Evolutionary conservation across 2,113 vertebrate species (phyloP), one percentile per base, ranked within the genome.

Genomic region (Microcebus griseorufus): DNA sequence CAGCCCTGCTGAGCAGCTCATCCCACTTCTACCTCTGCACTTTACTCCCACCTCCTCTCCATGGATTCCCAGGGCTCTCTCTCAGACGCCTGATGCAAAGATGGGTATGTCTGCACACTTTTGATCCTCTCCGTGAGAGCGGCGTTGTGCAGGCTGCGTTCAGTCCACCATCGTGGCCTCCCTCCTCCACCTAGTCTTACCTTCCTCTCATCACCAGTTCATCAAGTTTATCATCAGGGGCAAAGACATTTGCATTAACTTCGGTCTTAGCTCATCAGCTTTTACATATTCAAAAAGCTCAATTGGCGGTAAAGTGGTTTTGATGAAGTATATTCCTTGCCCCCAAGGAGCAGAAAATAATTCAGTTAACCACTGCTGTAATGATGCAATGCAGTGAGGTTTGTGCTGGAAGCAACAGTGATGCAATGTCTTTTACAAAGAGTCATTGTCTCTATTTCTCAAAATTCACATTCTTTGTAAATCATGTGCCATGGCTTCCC

Each of bases 281-380:
- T 85, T 95, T 88, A 75, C 93, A 85, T 92, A 89, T 65, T 86
- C 25, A 23, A 12, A 79, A 92, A 22, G 18, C 42, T 58, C 37
- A 83, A 1, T 3, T 27, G 73, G 32, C 0, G 9, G 5, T 55
- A 27, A 65, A 62, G 27, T 53, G 16, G 32, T 81, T 88, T 86
- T 65, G 42, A 89, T 75, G 83, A 76, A 64, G n/a, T n/a, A n/a
- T 78, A 45, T 83, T 94, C 22, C 32, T 89, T 88, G 76, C 55
- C 32, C 62, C 48, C 69, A 32, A 83, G 62, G 9, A 81, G n/a
- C 42, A 95, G 88, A 79, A 75, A 82, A 51, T 27, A 13, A 83
- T 48, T 29, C 45, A 73, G 1, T 81, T 73, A 89, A 42, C 37
- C 25, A 23, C 10, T 16, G 3, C 10, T 5, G 5, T 62, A 42